Conservation (phyloP, 2,797 vertebrate genomes). For the Hephaestus fuliginosus region DNA sequence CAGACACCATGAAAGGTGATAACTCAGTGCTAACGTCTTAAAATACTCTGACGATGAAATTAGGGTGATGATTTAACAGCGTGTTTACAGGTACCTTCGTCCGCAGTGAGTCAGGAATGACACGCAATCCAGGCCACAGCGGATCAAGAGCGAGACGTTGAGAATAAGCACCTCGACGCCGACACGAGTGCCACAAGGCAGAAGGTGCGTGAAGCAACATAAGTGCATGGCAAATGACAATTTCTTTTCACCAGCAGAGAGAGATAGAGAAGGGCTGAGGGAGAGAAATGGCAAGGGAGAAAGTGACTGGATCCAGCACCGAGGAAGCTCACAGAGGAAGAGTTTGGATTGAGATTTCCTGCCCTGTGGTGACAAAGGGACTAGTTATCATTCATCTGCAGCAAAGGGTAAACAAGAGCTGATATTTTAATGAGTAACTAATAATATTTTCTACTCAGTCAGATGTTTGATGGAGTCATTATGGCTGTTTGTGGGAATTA, state of each 20-base stretch:
- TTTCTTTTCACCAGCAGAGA: neutral
- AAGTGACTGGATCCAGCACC: neutral
- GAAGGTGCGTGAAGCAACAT: constrained; percentile 11
- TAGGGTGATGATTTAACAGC: neutral
- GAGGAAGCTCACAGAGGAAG: neutral
- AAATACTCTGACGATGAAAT: neutral
- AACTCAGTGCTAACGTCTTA: neutral
- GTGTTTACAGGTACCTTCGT: neutral
- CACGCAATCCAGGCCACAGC: neutral
- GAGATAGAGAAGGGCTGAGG: neutral
- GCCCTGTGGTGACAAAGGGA: too few species aligned
- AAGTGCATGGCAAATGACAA: constrained; percentile 20
- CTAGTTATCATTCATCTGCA: neutral
- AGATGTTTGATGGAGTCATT: neutral
- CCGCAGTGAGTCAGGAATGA: neutral
- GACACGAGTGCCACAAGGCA: constrained; percentile 9
- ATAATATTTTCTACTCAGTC: too few species aligned
- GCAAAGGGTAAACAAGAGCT: too few species aligned
- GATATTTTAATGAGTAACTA: too few species aligned
- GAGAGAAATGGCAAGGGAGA: neutral
- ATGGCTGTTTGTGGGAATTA: neutral
- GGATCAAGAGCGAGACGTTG: neutral
- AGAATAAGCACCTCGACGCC: neutral
- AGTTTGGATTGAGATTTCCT: neutral
- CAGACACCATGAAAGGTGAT: neutral